Evolutionary conservation across 37 sponge, comb jelly and placozoan genomes (phyloP).

Genomic region (Theonella swinhoei): DNA sequence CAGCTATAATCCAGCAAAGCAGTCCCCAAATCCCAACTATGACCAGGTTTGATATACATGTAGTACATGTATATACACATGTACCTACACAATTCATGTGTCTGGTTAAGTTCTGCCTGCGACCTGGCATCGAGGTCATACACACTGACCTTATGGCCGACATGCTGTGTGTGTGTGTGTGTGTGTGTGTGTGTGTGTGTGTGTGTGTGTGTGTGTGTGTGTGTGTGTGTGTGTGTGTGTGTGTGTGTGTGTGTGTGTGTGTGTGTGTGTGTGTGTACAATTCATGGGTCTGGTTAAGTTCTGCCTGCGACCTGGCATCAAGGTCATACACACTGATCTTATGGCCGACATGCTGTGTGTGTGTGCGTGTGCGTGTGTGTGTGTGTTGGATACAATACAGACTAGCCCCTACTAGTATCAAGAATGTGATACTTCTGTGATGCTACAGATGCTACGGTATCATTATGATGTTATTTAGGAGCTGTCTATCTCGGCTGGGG

Average conservation of each 20-base stretch:
- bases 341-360: conserved; percentile 29
- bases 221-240: no score
- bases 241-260: neutral
- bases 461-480: no score
- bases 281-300: no score
- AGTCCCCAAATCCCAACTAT: conserved; percentile 79
- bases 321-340: neutral
- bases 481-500: conserved; percentile 51
- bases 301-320: no score
- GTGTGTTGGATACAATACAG: no score
- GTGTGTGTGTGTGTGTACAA: neutral
- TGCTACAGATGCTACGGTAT: no score
- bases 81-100: neutral
- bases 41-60: conserved; percentile 6
- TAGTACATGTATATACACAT: neutral
- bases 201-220: no score
- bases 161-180: conserved; percentile 20
- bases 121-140: no score
- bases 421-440: no score
- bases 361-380: conserved; percentile 17
- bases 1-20: conserved; percentile 66
- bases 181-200: conserved; percentile 22
- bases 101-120: no score
- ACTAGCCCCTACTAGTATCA: no score
- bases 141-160: conserved; percentile 15